phyloP scores from a whole-genome alignment of 92 coral and sea anemone species.

The Scolanthus callimorphus region DNA sequence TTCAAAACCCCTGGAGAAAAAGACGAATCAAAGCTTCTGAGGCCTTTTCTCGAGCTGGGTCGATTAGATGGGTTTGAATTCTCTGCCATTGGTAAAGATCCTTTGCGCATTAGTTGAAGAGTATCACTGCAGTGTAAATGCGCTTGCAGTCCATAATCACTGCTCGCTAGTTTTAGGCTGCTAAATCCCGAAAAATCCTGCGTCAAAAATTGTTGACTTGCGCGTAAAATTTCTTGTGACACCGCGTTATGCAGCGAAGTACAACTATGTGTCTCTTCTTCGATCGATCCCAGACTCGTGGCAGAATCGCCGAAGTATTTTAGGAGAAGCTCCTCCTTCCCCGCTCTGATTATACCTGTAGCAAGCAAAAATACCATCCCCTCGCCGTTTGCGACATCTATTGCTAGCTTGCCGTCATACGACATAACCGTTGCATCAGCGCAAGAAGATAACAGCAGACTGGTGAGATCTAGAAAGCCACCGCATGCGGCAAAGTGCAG shows the following conservation, averaged over 20 bases:
- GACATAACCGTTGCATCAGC: conserved; percentile 61
- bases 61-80: not conserved
- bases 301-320: conserved; percentile 65
- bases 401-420: conserved; percentile 71
- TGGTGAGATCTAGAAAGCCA: conserved; percentile 64
- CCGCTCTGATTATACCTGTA: conserved; percentile 68
- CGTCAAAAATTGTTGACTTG: conserved; percentile 64
- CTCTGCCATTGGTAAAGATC: conserved; percentile 25
- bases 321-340: conserved; percentile 67
- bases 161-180: conserved; percentile 11
- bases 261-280: conserved; percentile 18
- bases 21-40: conserved; percentile 64
- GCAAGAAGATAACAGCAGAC: conserved; percentile 62
- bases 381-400: conserved; percentile 81
- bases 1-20: conserved; percentile 67
- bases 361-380: conserved; percentile 85
- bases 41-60: conserved; percentile 10
- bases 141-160: conserved; percentile 23
- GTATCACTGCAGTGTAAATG: not conserved
- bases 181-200: conserved; percentile 13
- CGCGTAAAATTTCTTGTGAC: conserved; percentile 61
- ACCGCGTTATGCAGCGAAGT: conserved; percentile 25
- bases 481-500: conserved; percentile 74
- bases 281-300: conserved; percentile 60
- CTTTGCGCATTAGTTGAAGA: conserved; percentile 18